Percentiles rank a stretch among this genome's conserved stretches.
Evolutionary conservation across 2,888 invertebrate species (phyloP).

Genomic region (Tenodera sinensis): DNA sequence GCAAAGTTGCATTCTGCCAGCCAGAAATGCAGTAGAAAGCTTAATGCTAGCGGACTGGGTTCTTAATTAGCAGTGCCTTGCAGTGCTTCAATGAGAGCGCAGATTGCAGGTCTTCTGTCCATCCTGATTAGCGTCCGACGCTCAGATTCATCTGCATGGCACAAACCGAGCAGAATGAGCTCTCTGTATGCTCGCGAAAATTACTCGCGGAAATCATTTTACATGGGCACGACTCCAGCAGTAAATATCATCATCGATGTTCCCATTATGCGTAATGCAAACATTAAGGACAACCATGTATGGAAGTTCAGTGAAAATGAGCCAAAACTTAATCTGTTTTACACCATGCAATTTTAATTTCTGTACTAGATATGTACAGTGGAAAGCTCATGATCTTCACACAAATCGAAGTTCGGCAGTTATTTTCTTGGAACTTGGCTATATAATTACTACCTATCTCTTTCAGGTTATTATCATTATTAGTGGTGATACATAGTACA

Average conservation of each 20-base stretch:
- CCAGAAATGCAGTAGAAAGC: not conserved
- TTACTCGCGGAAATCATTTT: not conserved
- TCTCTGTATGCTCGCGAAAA: not conserved
- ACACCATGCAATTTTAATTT: no score
- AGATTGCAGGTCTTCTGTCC: not conserved
- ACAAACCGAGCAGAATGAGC: not conserved
- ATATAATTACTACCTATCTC: no score
- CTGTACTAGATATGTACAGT: no score
- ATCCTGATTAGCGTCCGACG: not conserved
- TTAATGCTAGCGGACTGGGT: not conserved
- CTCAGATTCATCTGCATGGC: not conserved
- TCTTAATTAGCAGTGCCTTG: not conserved
- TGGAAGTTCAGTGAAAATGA: no score
- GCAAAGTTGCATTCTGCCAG: not conserved
- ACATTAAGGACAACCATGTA: no score
- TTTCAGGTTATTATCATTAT: no score
- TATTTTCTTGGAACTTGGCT: no score
- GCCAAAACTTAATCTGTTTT: no score
- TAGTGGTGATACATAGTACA: no score
- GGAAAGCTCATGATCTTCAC: no score
- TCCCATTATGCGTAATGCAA: no score
- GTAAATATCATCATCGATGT: not conserved
- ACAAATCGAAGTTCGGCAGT: no score
- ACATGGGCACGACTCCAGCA: not conserved
- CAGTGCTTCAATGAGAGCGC: not conserved